Conservation (phyloP, 2,113 vertebrate species). For the Pseudopipra pipra region DNA sequence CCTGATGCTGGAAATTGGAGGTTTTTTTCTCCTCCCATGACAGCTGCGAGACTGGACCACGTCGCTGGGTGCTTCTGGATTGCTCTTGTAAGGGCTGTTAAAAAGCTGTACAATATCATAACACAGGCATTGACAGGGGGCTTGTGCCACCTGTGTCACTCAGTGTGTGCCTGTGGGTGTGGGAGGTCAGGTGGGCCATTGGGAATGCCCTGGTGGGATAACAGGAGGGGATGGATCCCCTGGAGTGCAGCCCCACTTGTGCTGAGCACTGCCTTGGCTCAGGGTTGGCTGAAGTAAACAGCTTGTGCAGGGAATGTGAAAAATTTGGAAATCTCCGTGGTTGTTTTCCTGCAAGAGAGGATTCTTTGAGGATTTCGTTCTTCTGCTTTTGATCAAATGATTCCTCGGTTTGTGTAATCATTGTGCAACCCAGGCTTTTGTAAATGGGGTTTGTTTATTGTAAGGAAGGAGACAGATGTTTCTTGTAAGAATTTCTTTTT, state of each 20-base stretch:
- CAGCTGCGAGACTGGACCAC: neutral
- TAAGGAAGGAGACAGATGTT: neutral
- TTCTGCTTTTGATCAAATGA: slow-evolving; percentile 17
- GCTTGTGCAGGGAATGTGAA: neutral
- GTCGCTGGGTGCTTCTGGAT: neutral
- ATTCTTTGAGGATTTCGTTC: neutral
- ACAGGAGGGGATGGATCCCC: accelerated
- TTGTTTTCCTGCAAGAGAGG: neutral
- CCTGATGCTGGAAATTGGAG: accelerated
- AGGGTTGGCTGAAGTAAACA: neutral
- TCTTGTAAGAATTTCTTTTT: neutral
- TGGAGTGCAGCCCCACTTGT: neutral
- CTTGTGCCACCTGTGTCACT: too few relatives aligned
- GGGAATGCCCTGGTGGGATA: accelerated
- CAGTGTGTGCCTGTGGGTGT: accelerated
- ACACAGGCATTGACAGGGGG: accelerated
- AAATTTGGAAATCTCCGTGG: accelerated
- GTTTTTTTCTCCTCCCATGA: neutral
- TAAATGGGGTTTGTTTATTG: slow-evolving; percentile 13
- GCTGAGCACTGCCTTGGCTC: neutral
- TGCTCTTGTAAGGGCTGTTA: neutral
- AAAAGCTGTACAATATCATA: accelerated
- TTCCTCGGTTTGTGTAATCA: neutral
- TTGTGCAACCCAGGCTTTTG: neutral
- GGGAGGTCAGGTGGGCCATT: neutral